These are phyloP conservation scores for Euwallacea fornicatus DNA, from an alignment of 1,140 invertebrate species.

Conservation along the genomic window DNA sequence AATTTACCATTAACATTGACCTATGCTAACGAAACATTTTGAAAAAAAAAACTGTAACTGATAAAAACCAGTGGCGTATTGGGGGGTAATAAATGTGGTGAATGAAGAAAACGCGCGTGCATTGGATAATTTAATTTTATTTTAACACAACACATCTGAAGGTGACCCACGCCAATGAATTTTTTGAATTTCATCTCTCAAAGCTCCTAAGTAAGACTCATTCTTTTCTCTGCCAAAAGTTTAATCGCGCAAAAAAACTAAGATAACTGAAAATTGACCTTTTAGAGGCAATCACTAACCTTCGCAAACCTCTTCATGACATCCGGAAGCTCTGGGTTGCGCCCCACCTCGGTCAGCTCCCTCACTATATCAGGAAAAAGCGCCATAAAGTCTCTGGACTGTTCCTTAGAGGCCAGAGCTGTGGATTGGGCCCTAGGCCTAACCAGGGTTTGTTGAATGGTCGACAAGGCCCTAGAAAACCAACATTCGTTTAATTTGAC, in stretches of 20 bases:
- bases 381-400: constrained; percentile 82
- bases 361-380: constrained; percentile 82
- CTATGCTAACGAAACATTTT: too few species aligned
- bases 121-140: too few species aligned
- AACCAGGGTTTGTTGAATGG: constrained; percentile 47
- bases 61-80: too few species aligned
- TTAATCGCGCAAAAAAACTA: constrained; percentile 55
- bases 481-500: neutral
- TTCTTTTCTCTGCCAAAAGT: neutral
- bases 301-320: constrained; percentile 78
- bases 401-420: constrained; percentile 63
- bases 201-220: neutral
- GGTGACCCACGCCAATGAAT: too few species aligned
- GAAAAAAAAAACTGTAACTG: too few species aligned
- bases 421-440: constrained; percentile 36
- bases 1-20: too few species aligned
- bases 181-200: neutral
- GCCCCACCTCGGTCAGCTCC: constrained; percentile 74
- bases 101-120: too few species aligned
- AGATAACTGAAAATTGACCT: neutral
- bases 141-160: too few species aligned
- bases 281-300: constrained; percentile 33
- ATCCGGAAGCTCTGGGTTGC: constrained; percentile 72
- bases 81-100: too few species aligned
- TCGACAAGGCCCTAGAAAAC: constrained; percentile 49